Evolutionary conservation across 2,888 invertebrate species (phyloP), one percentile per base, ranked within the genome.

Genomic region (Palloptera scutellata): DNA sequence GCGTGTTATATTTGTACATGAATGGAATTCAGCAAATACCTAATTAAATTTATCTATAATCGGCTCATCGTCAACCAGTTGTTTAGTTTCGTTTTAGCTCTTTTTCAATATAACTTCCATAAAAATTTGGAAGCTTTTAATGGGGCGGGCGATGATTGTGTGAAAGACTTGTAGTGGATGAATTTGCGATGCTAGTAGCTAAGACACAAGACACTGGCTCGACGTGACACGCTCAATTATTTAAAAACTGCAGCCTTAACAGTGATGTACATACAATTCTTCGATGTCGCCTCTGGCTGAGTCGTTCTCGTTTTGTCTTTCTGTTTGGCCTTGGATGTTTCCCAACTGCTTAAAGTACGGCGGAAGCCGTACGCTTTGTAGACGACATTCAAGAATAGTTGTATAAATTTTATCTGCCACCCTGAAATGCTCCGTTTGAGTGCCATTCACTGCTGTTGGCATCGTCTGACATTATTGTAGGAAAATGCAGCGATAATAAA

Each of bases 291-390:
- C 52, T 40, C 69, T 20, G 13, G 3, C 17, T 3, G 5, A 15
- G 19, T 64, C 67, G 45, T 19, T 2, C 13, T 52, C 57, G 19
- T 64, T 61, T 5, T 67, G n/a, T 41, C 57, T 20, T 62, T 70
- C 66, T 20, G 64, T 70, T 68, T 70, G 61, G 0, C 40, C 42
- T 41, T 70, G 70, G n/a, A 68, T 52, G 40, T 68, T 58, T 41
- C 63, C 48, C 9, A 68, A 15, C 15, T 70, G 66, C 19, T 68
- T 71, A 42, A 67, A 67, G 62, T 71, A 66, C 11, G 64, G 45
- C 11, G 69, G 68, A 15, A 71, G 60, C n/a, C n/a, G n/a, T n/a
- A n/a, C n/a, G 42, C 69, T 64, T 66, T 69, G 48, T 4, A 67
- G 42, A 2, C 67, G 57, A 51, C 69, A 69, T 61, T 69, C 58